Base-by-base conservation (phyloP, 2,888 invertebrate genomes). In the Buathra laborator region DNA sequence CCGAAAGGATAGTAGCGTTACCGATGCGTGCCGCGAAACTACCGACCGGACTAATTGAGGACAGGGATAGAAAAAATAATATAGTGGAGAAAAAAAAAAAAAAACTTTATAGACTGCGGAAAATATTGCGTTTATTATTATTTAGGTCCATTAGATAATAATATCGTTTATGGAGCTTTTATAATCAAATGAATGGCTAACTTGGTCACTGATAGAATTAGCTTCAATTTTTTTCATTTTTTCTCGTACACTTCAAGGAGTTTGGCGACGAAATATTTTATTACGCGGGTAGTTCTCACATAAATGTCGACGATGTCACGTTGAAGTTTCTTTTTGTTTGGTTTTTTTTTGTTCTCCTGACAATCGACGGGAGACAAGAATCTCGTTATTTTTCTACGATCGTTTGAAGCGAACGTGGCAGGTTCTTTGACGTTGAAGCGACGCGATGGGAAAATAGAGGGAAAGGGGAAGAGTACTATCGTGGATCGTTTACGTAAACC, bases 331-430 rank as follows among this genome's bases (percentile, higher is more conserved):
- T 51, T 19, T 19, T 66, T 24, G 10, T 12, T 32, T 14, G 12
- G 9, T 76, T 76, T 43, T 66, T 51, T 16, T 37, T 44, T 10
- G 37, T 53, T 19, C 66, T 19, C 66, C 66, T 9, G 24, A 66
- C 71, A 80, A 66, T 80, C 72, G 64, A 80, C 56, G 32, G 3
- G 43, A 43, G 64, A 37, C 71, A 70, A 64, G 62, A 80, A 80
- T 80, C 37, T 72, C 44, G 16, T 80, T 67, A 80, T 32, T 80
- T 56, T 44, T 44, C 14, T 56, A 53, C 32, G 16, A 72, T 72
- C 72, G 16, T 44, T 72, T 64, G 51, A 43, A 29, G 24, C 64
- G 43, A n/a, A 53, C 64, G 29, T 44, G 43, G 53, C n/a, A 64
- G 71, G 46, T 64, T 71, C 71, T 79, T 79, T 71, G 71, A 79